phyloP scores from a whole-genome alignment of 1,140 invertebrate species.

The Drosophila tani region DNA sequence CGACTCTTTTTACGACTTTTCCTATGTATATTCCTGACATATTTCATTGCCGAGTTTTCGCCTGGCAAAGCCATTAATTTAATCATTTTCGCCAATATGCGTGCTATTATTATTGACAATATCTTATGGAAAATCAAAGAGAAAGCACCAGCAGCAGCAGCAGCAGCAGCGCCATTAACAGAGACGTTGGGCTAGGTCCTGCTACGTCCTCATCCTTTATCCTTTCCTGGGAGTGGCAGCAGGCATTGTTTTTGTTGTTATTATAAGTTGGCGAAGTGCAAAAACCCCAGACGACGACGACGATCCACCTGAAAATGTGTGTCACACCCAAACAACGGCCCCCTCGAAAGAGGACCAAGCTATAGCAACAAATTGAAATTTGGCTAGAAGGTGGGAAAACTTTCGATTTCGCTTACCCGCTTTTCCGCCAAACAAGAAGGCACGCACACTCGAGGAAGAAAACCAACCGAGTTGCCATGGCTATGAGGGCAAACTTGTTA shows the following conservation, averaged over 20 bases:
- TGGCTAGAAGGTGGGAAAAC: conserved; percentile 30
- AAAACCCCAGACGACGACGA: conserved; percentile 33
- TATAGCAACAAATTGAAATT: conserved; percentile 49
- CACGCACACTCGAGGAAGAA: conserved; percentile 47
- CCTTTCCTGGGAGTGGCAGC: conserved; percentile 25
- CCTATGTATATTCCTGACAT: not conserved
- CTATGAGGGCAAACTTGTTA: conserved; percentile 65
- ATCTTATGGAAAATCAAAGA: conserved; percentile 48
- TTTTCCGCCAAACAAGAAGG: conserved; percentile 12
- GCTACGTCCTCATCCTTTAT: conserved; percentile 1
- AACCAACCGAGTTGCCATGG: conserved; percentile 58
- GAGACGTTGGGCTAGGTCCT: conserved; percentile 60
- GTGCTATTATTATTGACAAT: conserved; percentile 56
- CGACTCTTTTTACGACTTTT: not conserved
- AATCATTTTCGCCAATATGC: conserved; percentile 52
- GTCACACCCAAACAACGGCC: conserved; percentile 68
- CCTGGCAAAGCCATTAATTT: conserved; percentile 35
- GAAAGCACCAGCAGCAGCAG: not conserved
- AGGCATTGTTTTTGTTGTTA: conserved; percentile 27
- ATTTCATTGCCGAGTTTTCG: conserved; percentile 35
- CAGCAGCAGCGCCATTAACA: conserved; percentile 42
- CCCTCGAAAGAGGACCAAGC: conserved; percentile 12
- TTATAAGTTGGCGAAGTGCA: conserved; percentile 44
- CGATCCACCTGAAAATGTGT: conserved; percentile 60
- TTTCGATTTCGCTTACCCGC: conserved; percentile 43